A percentile compares a stretch with the other conserved stretches of the same genome.
These are phyloP conservation scores for Polyommatus iphigenia DNA, from an alignment of 2,888 invertebrate species.

Conservation along the genomic window DNA sequence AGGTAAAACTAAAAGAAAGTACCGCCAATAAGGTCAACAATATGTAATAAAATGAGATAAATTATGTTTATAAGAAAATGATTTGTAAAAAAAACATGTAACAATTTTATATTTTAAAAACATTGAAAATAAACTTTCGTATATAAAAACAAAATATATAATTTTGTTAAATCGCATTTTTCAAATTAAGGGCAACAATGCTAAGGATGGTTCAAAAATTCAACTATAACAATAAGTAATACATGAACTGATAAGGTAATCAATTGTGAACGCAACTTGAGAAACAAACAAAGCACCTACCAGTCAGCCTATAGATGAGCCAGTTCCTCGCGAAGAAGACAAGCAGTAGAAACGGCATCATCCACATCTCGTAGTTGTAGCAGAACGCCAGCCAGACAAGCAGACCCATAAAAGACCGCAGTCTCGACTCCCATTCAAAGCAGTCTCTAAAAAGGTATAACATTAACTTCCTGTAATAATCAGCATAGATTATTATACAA, in stretches of 20 bases:
- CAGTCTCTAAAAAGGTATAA: constrained; percentile 86
- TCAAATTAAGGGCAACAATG: no score
- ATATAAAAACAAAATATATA: no score
- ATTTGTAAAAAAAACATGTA: neutral
- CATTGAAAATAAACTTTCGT: neutral
- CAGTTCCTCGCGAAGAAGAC: constrained; percentile 85
- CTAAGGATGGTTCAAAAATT: neutral
- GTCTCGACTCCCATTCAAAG: constrained; percentile 97
- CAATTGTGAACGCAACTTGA: neutral
- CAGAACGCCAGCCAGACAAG: constrained; percentile 92
- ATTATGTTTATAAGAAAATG: neutral
- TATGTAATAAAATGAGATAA: neutral
- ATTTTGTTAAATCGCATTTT: neutral
- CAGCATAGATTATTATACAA: neutral
- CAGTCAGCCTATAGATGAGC: constrained; percentile 74
- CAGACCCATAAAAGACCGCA: constrained; percentile 91
- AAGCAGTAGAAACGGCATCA: constrained; percentile 91
- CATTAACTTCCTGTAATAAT: constrained; percentile 28
- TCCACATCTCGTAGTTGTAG: constrained; percentile 97
- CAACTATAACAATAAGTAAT: neutral
- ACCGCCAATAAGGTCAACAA: neutral
- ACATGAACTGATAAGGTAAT: neutral
- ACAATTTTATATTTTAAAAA: neutral
- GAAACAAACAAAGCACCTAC: constrained; percentile 48
- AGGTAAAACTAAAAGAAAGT: constrained; percentile 40